Base-by-base conservation (phyloP, 1,140 invertebrate genomes). In the Lepidurus apus region DNA sequence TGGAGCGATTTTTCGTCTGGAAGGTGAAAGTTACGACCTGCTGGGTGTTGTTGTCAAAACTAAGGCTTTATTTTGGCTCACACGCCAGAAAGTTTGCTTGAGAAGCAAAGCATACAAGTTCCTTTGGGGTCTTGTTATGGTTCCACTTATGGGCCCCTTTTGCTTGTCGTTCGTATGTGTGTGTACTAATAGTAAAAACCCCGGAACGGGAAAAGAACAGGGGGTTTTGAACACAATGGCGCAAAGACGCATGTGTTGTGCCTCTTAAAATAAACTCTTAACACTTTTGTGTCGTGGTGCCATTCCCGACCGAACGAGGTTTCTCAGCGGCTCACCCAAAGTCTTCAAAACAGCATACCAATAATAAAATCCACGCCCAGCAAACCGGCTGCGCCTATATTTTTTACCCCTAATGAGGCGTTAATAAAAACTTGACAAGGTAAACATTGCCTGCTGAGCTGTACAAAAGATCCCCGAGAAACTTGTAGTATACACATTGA, bases 121-220 rank as follows among this genome's bases (percentile, higher is more conserved):
- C 53, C 45, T 7, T 65, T 17, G 17, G 53, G 21, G 53, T n/a
- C 53, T 65, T 65, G 53, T 65, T 65, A 65, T 65, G 53, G 21
- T 65, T 65, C 53, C 53, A 65, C 53, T 65, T 65, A 65, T 21
- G 10, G 13, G 53, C 13, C 13, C 21, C 17, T 65, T 21, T 65
- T 13, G 21, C 53, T 65, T 65, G 17, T 65, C 53, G 17, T 21
- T 21, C 17, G 53, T 26, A 26, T 34, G 34, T 34, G 34, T 17
- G 53, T n/a, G 53, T 65, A n/a, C 53, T 65, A 65, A 65, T 65
- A 7, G 53, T 65, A 65, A 65, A 65, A 17, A 17, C 53, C 53
- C 53, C 53, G 53, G 53, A 65, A 65, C 53, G 21, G n/a, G 53
- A 65, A 65, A 21, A 13, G 17, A 13, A 17, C 53, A 65, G 53